These are phyloP conservation scores for Xylota segnis DNA, from an alignment of 2,888 invertebrate species.

Conservation along the genomic window DNA sequence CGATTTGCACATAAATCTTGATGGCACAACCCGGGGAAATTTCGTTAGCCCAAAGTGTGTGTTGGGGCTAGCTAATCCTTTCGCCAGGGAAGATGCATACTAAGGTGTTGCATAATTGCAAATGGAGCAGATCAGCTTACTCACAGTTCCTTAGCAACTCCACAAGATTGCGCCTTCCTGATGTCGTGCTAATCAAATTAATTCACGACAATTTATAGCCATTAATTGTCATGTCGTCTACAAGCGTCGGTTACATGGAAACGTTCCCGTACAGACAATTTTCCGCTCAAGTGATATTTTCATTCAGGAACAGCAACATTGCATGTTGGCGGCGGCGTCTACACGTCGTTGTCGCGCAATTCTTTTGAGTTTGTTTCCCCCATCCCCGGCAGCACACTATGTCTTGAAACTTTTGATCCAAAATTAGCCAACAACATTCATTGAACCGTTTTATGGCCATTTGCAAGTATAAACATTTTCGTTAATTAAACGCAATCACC, in stretches of 20 bases:
- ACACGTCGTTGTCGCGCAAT: slow-evolving; percentile 16
- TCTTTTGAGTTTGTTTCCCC: slow-evolving; percentile 43
- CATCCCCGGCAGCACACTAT: background rate
- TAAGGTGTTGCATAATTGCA: background rate
- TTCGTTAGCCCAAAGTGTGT: too few species aligned
- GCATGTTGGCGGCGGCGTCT: slow-evolving; percentile 58
- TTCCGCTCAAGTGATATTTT: slow-evolving; percentile 71
- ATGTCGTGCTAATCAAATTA: slow-evolving; percentile 55
- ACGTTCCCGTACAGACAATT: slow-evolving; percentile 50
- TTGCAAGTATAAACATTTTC: slow-evolving; percentile 6
- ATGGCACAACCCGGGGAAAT: too few species aligned
- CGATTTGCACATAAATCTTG: background rate
- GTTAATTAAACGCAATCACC: slow-evolving; percentile 43
- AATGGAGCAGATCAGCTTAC: background rate
- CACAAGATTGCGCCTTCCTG: slow-evolving; percentile 12
- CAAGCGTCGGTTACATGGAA: slow-evolving; percentile 32
- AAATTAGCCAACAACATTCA: slow-evolving; percentile 27
- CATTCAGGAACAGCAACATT: slow-evolving; percentile 45
- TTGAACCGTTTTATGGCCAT: slow-evolving; percentile 37
- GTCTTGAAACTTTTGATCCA: slow-evolving; percentile 18
- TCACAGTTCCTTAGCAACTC: slow-evolving; percentile 5
- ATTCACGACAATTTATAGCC: slow-evolving; percentile 63
- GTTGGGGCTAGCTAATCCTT: background rate
- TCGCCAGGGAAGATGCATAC: background rate
- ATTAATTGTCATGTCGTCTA: slow-evolving; percentile 65